These are phyloP conservation scores for Hyposoter didymator DNA, from an alignment of 2,888 invertebrate genomes.

Conservation along the genomic window DNA sequence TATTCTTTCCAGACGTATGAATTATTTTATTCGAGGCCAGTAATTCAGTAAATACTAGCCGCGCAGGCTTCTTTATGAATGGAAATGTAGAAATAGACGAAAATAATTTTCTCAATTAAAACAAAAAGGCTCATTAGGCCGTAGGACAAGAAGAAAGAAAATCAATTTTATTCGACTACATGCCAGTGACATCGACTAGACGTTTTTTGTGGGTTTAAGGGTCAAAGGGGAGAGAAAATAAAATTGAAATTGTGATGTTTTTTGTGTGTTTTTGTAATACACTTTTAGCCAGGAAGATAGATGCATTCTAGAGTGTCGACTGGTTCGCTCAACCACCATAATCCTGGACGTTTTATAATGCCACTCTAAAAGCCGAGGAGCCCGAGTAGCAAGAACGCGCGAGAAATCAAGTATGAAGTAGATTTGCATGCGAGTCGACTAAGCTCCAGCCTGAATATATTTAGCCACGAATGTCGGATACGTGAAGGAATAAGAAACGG, in stretches of 20 bases:
- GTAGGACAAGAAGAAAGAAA: no score
- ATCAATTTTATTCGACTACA: no score
- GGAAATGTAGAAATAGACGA: no score
- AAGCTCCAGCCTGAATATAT: constrained; percentile 80
- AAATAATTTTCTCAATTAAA: no score
- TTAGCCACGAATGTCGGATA: constrained; percentile 31
- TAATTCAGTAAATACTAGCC: no score
- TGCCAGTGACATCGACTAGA: no score
- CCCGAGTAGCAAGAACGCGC: constrained; percentile 60
- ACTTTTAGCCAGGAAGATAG: background rate
- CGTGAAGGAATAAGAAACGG: constrained; percentile 67
- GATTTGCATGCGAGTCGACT: constrained; percentile 83
- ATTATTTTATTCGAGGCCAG: background rate
- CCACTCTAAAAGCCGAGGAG: constrained; percentile 56
- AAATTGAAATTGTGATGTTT: background rate
- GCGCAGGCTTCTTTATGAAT: no score
- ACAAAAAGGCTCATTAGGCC: no score
- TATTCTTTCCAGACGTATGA: background rate
- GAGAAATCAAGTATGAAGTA: constrained; percentile 82
- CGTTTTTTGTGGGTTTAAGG: no score
- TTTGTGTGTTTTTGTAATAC: background rate
- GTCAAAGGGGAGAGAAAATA: background rate
- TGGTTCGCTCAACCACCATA: constrained; percentile 45
- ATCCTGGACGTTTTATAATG: constrained; percentile 59
- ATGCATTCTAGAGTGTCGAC: constrained; percentile 43